These are phyloP conservation scores for Agrotis clavis DNA, from an alignment of 2,888 invertebrate genomes.

Conservation along the genomic window DNA sequence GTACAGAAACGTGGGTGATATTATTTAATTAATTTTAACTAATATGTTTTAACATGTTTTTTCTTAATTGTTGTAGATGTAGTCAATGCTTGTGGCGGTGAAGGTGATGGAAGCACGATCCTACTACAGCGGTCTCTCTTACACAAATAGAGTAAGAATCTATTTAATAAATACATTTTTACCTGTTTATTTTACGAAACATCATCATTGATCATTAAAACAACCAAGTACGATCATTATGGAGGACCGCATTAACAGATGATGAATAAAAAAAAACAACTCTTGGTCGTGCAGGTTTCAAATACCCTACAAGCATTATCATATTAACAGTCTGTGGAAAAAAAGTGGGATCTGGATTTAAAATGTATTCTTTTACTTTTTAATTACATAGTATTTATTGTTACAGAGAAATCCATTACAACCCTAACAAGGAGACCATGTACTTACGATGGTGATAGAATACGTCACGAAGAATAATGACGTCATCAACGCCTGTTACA, in stretches of 20 bases:
- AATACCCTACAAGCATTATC: constrained; percentile 82
- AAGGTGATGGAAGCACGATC: constrained; percentile 93
- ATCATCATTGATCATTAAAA: constrained; percentile 43
- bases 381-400: constrained; percentile 68
- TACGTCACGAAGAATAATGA: constrained; percentile 63
- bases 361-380: not conserved
- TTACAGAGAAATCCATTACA: constrained; percentile 89
- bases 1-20: constrained; percentile 7
- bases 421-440: constrained; percentile 85
- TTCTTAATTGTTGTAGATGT: constrained; percentile 94
- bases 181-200: constrained; percentile 52
- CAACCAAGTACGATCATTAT: constrained; percentile 41
- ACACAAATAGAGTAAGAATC: constrained; percentile 89
- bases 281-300: constrained; percentile 78
- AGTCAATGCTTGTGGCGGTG: constrained; percentile 97
- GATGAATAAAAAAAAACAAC: constrained; percentile 40
- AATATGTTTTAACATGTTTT: constrained; percentile 81
- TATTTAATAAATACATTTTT: constrained; percentile 65
- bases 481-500: constrained; percentile 62
- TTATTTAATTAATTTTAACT: constrained; percentile 32
- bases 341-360: constrained; percentile 38
- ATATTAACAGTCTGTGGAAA: constrained; percentile 49
- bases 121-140: constrained; percentile 91
- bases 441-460: constrained; percentile 83
- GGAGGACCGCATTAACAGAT: constrained; percentile 75